Conservation (phyloP, 2,797 vertebrate genomes). For the Epinephelus malabaricus region DNA sequence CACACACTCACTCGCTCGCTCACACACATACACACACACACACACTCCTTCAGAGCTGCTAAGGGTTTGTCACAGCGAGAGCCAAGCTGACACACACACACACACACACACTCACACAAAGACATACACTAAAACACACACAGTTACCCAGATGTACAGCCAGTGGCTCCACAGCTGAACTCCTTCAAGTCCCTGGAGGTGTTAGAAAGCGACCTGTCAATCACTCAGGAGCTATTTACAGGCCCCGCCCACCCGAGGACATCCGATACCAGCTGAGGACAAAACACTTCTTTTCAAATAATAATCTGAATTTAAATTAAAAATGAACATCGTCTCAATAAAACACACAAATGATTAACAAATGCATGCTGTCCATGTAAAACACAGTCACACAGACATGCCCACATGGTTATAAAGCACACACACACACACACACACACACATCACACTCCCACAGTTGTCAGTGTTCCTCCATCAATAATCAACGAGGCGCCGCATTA, state of each 20-base stretch:
- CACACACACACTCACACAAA: slow-evolving; percentile 26
- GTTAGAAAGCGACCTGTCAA: slow-evolving; percentile 42
- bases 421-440: slow-evolving; percentile 18
- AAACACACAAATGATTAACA: slow-evolving; percentile 12
- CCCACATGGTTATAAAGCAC: too few species aligned
- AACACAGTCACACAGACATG: slow-evolving; percentile 1
- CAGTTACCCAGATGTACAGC: slow-evolving; percentile 64
- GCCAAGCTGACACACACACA: slow-evolving; percentile 34
- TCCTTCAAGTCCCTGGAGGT: slow-evolving; percentile 37
- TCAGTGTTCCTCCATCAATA: slow-evolving; percentile 81
- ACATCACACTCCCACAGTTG: slow-evolving; percentile 57
- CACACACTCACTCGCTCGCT: slow-evolving; percentile 1
- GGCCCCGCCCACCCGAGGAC: slow-evolving; percentile 55
- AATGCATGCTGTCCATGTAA: neutral
- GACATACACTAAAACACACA: slow-evolving; percentile 36
- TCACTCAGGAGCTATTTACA: slow-evolving; percentile 46
- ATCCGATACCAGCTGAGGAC: slow-evolving; percentile 24
- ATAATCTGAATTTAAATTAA: neutral
- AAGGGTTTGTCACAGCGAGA: slow-evolving; percentile 55
- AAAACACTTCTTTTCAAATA: neutral
- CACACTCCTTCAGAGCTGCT: slow-evolving; percentile 32
- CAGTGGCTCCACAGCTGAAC: slow-evolving; percentile 59
- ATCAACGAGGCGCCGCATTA: slow-evolving; percentile 76
- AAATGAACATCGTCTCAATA: neutral
- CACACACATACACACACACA: neutral